Evolutionary conservation across 2,888 invertebrate species (phyloP), one percentile per base, ranked within the genome.

Genomic region (Panzeria rudis): DNA sequence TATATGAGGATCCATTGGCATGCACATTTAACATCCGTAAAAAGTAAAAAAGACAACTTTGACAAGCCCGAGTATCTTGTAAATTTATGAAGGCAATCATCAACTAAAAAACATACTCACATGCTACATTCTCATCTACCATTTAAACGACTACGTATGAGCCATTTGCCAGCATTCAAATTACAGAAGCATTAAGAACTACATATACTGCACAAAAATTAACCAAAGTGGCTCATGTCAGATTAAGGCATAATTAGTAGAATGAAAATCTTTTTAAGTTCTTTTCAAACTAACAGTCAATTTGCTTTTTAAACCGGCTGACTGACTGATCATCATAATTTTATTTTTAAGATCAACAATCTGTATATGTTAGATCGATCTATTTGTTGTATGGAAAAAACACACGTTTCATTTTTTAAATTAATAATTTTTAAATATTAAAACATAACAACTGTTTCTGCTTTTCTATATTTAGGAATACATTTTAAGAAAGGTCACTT

Each of bases 181-280:
- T 68, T 72, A 73, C 17, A 38, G 35, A 59, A 72, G 29, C 62
- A 61, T 61, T 78, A 41, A 62, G 32, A 41, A 52, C 23, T 41
- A 25, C 23, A 59, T 17, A 29, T 64, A 62, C 52, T 20, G 25
- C 64, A 62, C 75, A 75, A 56, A 56, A 77, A 77, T 75, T 62
- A 86, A 87, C 86, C 88, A 86, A 87, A 87, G 86, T 88, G 88
- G 87, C 84, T 87, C 85, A 88, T 87, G 87, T 88, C 87, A 88
- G 88, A 87, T 88, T 87, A 87, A 75, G 80, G 76, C 86, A 86
- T 87, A 88, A 88, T 87, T 88, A 87, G 86, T 84, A 56, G 44
- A 56, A 73, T 77, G 81, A 77, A 82, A 82, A 85, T 85, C 71
- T 68, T 41, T 86, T 85, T 86, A 87, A 87, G 85, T 81, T 87